These are phyloP conservation scores for Morinoia aosen DNA, from an alignment of 2,888 invertebrate genomes.

Conservation along the genomic window DNA sequence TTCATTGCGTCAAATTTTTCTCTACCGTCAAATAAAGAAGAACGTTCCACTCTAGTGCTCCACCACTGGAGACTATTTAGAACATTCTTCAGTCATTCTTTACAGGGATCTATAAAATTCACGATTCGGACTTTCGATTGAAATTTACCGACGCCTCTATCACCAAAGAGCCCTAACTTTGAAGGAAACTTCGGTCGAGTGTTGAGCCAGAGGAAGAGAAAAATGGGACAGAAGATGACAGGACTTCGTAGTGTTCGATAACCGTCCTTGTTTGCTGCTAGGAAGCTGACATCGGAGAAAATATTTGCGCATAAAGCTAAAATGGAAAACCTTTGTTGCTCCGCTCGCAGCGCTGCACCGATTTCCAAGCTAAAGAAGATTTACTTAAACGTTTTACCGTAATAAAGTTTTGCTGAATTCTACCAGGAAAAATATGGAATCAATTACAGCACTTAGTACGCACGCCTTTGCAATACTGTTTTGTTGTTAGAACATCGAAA, in stretches of 20 bases:
- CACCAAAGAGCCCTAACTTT: not conserved
- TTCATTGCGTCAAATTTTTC: not conserved
- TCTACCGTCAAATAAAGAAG: not conserved
- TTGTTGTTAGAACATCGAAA: too few species aligned
- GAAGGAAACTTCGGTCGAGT: not conserved
- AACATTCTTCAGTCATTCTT: not conserved
- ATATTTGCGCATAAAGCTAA: not conserved
- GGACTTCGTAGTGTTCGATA: not conserved
- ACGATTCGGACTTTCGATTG: constrained; percentile 1
- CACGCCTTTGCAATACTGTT: too few species aligned
- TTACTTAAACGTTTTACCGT: too few species aligned
- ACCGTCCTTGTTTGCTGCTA: not conserved
- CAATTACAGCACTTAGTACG: too few species aligned
- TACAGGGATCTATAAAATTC: constrained; percentile 12
- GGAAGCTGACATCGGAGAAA: constrained; percentile 3
- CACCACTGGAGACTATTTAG: not conserved
- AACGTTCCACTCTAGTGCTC: not conserved
- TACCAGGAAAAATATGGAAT: too few species aligned
- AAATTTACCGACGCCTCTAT: constrained; percentile 3
- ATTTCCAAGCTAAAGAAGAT: not conserved
- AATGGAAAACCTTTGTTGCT: constrained; percentile 12
- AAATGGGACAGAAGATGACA: constrained; percentile 9
- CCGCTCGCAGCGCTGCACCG: not conserved
- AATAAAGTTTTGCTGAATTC: too few species aligned
- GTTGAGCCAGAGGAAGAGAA: not conserved